Evolutionary conservation across 2,113 vertebrate genomes (phyloP).

Genomic region (Oophaga pumilio): DNA sequence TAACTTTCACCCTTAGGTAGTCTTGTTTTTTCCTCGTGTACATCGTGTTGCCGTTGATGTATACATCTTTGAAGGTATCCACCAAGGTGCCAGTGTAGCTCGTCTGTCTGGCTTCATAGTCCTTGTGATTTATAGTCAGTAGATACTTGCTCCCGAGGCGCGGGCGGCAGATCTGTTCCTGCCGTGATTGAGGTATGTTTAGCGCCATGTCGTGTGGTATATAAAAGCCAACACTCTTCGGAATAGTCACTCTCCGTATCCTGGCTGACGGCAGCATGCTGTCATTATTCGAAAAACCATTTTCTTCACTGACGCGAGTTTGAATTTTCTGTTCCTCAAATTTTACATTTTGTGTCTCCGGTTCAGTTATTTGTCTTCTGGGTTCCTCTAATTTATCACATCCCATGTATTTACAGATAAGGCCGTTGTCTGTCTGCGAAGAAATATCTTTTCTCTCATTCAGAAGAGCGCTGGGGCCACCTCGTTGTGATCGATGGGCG

Average conservation of each 20-base stretch:
- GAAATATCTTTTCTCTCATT: conserved; percentile 57
- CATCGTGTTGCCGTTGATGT: conserved; percentile 45
- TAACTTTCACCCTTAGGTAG: conserved; percentile 76
- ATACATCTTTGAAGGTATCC: conserved; percentile 47
- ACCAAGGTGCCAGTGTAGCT: conserved; percentile 27
- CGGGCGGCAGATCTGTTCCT: conserved; percentile 12
- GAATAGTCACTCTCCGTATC: conserved; percentile 62
- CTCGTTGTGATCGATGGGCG: conserved; percentile 51
- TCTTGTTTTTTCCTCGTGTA: conserved; percentile 64
- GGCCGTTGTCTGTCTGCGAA: conserved; percentile 58
- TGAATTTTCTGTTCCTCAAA: conserved; percentile 61
- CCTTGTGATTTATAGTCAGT: conserved; percentile 34
- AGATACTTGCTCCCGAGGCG: conserved; percentile 47
- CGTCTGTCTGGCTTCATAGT: conserved; percentile 22
- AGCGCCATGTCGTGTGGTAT: conserved; percentile 60
- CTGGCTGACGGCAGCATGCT: conserved; percentile 57
- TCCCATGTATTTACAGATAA: conserved; percentile 67
- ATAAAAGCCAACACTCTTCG: conserved; percentile 71
- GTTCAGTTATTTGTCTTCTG: conserved; percentile 60
- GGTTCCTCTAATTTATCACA: conserved; percentile 63
- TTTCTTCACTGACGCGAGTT: conserved; percentile 61
- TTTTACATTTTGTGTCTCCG: conserved; percentile 43
- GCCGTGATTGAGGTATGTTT: conserved; percentile 30
- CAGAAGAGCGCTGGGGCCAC: conserved; percentile 50
- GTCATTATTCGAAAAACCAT: conserved; percentile 58